Conservation (phyloP, 2,888 invertebrate genomes). For the Omphaloscelis lunosa region DNA sequence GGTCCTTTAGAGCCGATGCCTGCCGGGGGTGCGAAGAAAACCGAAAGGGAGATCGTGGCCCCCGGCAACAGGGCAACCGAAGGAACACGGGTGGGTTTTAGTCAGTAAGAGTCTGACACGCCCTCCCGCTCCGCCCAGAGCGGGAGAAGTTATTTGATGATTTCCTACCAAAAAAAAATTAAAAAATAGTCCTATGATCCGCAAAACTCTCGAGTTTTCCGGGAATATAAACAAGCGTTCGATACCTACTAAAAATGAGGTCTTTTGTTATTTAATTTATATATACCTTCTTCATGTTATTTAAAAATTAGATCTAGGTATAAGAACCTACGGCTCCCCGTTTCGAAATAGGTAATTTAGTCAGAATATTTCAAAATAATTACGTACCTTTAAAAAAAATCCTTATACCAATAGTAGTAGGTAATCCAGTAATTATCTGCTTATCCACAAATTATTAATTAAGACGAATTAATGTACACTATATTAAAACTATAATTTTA, state of each 20-base stretch:
- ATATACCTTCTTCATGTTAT: background rate
- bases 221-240: background rate
- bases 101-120: too few species aligned
- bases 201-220: too few species aligned
- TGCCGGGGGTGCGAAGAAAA: too few species aligned
- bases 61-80: too few species aligned
- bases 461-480: background rate
- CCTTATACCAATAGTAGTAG: background rate
- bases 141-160: too few species aligned
- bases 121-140: too few species aligned
- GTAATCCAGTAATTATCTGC: slow-evolving; percentile 4
- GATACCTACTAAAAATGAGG: background rate
- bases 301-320: background rate
- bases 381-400: slow-evolving; percentile 10
- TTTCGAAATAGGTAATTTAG: background rate
- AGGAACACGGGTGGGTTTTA: too few species aligned
- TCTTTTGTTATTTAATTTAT: background rate
- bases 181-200: too few species aligned
- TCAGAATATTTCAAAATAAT: background rate
- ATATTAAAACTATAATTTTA: slow-evolving; percentile 2
- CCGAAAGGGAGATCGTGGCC: too few species aligned
- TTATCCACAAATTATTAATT: background rate
- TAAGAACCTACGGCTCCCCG: too few species aligned
- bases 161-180: too few species aligned
- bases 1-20: too few species aligned